Evolutionary conservation across 2,888 invertebrate species (phyloP).

Genomic region (Ecliptopera silaceata): DNA sequence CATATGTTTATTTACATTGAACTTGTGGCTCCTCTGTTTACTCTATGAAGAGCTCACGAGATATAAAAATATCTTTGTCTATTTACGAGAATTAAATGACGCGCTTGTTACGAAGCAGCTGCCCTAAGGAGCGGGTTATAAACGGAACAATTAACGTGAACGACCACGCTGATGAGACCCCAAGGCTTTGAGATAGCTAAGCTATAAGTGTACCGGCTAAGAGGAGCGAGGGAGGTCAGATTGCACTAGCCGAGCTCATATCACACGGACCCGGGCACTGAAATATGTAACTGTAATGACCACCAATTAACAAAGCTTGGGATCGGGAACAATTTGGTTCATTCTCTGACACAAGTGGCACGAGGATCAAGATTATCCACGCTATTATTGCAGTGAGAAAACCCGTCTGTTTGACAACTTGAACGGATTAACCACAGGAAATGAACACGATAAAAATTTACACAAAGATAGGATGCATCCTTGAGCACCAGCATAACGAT

Average conservation of each 20-base stretch:
- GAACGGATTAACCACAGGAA: background rate
- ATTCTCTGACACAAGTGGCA: conserved; percentile 51
- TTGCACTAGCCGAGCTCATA: conserved; percentile 53
- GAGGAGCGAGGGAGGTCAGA: conserved; percentile 47
- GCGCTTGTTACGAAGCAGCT: conserved; percentile 77
- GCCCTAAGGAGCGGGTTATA: conserved; percentile 76
- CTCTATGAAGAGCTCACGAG: conserved; percentile 67
- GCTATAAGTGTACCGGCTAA: conserved; percentile 36
- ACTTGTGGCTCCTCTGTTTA: conserved; percentile 72
- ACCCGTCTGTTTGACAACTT: background rate
- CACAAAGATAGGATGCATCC: background rate
- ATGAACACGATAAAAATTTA: background rate
- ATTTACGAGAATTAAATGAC: conserved; percentile 80
- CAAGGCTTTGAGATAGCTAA: conserved; percentile 28
- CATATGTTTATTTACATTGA: conserved; percentile 72
- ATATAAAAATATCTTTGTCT: conserved; percentile 82
- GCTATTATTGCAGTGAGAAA: background rate
- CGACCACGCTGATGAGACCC: conserved; percentile 54
- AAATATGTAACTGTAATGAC: conserved; percentile 78
- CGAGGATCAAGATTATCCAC: conserved; percentile 41
- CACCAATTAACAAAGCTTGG: conserved; percentile 76
- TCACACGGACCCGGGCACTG: conserved; percentile 62
- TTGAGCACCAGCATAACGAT: too few species aligned
- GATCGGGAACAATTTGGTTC: conserved; percentile 65
- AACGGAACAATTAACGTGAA: conserved; percentile 75